Evolutionary conservation across 2,888 invertebrate species (phyloP).

Genomic region (Ichneumon xanthorius): DNA sequence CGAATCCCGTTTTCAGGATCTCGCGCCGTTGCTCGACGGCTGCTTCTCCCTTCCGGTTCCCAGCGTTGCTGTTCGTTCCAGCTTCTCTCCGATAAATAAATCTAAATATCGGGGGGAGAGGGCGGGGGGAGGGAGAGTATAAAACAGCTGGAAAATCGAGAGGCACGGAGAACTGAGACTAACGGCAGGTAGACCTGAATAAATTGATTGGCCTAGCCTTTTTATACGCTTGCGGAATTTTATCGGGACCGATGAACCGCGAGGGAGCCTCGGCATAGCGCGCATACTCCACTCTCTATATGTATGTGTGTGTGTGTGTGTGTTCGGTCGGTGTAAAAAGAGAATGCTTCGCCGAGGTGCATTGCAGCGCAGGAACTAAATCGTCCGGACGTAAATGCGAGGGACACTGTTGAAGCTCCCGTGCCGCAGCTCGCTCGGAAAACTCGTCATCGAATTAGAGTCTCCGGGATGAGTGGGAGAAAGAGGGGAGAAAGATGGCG

Average conservation of each 20-base stretch:
- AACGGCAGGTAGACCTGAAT: conserved; percentile 56
- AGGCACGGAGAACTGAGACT: conserved; percentile 25
- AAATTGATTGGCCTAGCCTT: conserved; percentile 64
- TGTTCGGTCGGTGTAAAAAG: conserved; percentile 28
- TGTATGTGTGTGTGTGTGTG: neutral
- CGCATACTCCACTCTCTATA: neutral
- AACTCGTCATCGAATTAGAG: conserved; percentile 62
- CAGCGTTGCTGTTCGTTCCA: neutral
- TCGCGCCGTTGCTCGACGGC: neutral
- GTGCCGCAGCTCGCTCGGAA: conserved; percentile 43
- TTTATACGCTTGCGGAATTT: conserved; percentile 63
- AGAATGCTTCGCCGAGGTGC: conserved; percentile 49
- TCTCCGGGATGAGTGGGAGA: conserved; percentile 36
- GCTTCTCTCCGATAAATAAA: conserved; percentile 10
- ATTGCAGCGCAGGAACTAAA: conserved; percentile 51
- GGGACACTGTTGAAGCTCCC: conserved; percentile 29
- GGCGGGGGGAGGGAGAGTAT: conserved; percentile 3
- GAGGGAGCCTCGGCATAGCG: conserved; percentile 31
- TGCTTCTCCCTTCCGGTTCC: neutral
- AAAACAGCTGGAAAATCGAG: conserved; percentile 12
- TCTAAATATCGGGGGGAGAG: conserved; percentile 24
- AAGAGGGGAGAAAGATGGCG: conserved; percentile 26
- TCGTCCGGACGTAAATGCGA: conserved; percentile 62
- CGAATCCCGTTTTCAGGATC: conserved; percentile 22
- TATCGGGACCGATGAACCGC: conserved; percentile 59